phyloP scores from a whole-genome alignment of 2,797 vertebrate genomes.

The Echeneis naucrates region DNA sequence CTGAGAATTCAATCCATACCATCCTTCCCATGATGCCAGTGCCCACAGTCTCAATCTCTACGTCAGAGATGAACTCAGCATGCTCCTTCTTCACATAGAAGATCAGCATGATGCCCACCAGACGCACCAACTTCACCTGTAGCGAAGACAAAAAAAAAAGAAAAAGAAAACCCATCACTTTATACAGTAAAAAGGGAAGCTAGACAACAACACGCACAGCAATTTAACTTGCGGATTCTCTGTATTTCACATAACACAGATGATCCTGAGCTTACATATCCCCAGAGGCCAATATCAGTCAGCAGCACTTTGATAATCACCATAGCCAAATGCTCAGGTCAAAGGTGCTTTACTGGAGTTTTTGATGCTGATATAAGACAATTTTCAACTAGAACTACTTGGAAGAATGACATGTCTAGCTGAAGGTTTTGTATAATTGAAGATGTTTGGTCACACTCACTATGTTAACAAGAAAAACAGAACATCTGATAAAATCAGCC shows the following conservation, averaged over 20 bases:
- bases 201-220: not conserved
- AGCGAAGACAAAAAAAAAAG: slow-evolving; percentile 43
- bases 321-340: not conserved
- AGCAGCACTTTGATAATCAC: too few relatives aligned
- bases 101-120: slow-evolving; percentile 97
- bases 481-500: slow-evolving; percentile 9
- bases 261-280: not conserved
- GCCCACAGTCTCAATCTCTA: slow-evolving; percentile 93
- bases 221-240: not conserved
- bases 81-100: slow-evolving; percentile 92
- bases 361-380: slow-evolving; percentile 18
- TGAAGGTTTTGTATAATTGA: slow-evolving; percentile 1
- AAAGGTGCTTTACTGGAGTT: slow-evolving; percentile 4
- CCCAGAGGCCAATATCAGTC: too few relatives aligned
- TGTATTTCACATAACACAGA: not conserved
- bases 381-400: not conserved
- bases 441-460: not conserved
- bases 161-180: not conserved
- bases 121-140: slow-evolving; percentile 92
- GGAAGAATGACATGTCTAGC: not conserved
- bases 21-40: slow-evolving; percentile 99
- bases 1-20: slow-evolving; percentile 82
- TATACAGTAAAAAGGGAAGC: not conserved
- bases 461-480: slow-evolving; percentile 15
- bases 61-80: slow-evolving; percentile 89